phyloP scores from a whole-genome alignment of 2,888 invertebrate genomes.

The Pterostichus madidus region DNA sequence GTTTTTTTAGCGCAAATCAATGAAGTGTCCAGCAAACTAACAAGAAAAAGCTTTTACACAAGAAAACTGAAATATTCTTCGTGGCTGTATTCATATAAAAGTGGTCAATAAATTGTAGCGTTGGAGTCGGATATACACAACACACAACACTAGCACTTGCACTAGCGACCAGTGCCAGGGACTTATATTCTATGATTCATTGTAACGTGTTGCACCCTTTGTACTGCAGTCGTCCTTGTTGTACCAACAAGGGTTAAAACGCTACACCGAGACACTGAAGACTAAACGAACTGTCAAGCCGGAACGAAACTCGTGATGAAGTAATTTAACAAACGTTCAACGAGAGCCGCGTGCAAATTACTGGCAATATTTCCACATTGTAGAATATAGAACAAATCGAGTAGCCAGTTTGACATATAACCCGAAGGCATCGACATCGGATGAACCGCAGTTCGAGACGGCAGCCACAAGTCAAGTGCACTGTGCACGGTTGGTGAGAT shows the following conservation, averaged over 20 bases:
- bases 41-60: constrained; percentile 54
- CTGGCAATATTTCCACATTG: constrained; percentile 26
- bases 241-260: constrained; percentile 14
- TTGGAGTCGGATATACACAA: not conserved
- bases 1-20: constrained; percentile 12
- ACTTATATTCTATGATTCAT: too few relatives aligned
- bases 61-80: constrained; percentile 25
- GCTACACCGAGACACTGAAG: not conserved
- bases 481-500: not conserved
- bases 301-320: constrained; percentile 29
- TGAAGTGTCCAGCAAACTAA: constrained; percentile 15
- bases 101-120: constrained; percentile 39
- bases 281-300: constrained; percentile 29
- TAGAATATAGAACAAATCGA: constrained; percentile 13
- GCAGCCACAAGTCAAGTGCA: not conserved
- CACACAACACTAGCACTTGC: not conserved
- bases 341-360: constrained; percentile 1
- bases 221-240: not conserved
- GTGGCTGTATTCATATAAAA: constrained; percentile 37
- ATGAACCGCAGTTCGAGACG: not conserved
- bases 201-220: constrained; percentile 1
- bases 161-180: too few relatives aligned
- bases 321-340: constrained; percentile 28
- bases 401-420: constrained; percentile 35
- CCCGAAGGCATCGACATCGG: constrained; percentile 22